Evolutionary conservation across 2,888 invertebrate species (phyloP).

Genomic region (Lathronympha strigana): DNA sequence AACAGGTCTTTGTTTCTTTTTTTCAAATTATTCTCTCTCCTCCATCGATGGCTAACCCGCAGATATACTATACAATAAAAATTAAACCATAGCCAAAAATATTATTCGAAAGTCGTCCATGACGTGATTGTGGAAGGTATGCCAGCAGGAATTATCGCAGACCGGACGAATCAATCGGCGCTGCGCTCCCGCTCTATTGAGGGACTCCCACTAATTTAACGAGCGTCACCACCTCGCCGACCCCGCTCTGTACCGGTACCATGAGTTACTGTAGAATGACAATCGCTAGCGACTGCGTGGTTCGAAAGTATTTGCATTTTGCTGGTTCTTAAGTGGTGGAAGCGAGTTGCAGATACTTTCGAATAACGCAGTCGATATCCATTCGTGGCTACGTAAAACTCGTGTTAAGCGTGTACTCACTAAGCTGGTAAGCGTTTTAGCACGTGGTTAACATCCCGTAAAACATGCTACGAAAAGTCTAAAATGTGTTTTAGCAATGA

Average conservation of each 20-base stretch:
- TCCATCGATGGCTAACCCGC: neutral
- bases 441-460: conserved; percentile 31
- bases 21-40: no score
- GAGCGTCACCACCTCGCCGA: conserved; percentile 42
- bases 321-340: no score
- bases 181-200: conserved; percentile 68
- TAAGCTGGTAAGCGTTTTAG: conserved; percentile 31
- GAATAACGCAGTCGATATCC: no score
- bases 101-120: conserved; percentile 32
- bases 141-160: conserved; percentile 60
- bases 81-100: neutral
- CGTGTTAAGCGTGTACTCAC: no score
- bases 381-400: no score
- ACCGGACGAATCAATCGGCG: conserved; percentile 80
- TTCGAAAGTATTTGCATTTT: no score
- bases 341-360: no score
- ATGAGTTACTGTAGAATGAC: no score
- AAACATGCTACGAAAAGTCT: conserved; percentile 21
- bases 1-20: neutral
- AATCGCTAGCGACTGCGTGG: no score
- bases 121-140: conserved; percentile 73
- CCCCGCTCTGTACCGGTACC: no score
- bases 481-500: conserved; percentile 16
- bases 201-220: conserved; percentile 65
- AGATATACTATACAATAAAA: neutral